Evolutionary conservation across 2,888 invertebrate species (phyloP), one percentile per base, ranked within the genome.

Genomic region (Dyspetes luteomarginatus): DNA sequence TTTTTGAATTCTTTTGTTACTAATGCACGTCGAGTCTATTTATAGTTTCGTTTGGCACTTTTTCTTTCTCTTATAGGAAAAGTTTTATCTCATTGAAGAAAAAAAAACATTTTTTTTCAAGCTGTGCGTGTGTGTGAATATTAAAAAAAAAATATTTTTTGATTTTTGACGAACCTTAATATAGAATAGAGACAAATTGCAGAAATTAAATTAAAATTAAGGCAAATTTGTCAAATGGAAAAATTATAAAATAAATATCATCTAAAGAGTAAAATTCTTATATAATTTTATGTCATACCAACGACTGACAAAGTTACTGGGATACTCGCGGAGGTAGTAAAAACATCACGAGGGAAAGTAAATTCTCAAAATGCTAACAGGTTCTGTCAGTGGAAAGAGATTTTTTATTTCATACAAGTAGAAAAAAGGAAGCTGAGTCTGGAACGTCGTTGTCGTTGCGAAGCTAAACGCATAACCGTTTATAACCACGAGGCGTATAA

Each of bases 401-500:
- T 78, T 73, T 73, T 71, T 67, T 72, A 75, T 73, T 71, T 75
- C 55, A 55, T 55, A 65, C 64, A 50, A 41, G 56, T 24, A 73
- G 28, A n/a, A 62, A 41, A 60, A 36, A 50, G 43, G 28, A 60
- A 50, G 17, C 12, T 26, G 30, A 28, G 30, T 24, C 17, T 36
- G 9, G 52, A 22, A 7, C n/a, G 43, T 1, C 48, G 60, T 5
- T 62, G 12, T 50, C 1, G 22, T 45, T 9, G 55, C 50, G 24
- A 55, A 60, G 69, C 52, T 58, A 41, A 56, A 48, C 12, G 65
- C 58, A 81, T 82, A 78, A 78, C 77, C 81, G 74, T 82, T 82
- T 74, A 75, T 82, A 82, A 75, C 72, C 75, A 55, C 64, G 68
- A 78, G 78, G 62, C 72, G 71, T 82, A 81, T 80, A 81, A 83